Evolutionary conservation across 2,888 invertebrate species (phyloP).

Genomic region (Orthosia cruda): DNA sequence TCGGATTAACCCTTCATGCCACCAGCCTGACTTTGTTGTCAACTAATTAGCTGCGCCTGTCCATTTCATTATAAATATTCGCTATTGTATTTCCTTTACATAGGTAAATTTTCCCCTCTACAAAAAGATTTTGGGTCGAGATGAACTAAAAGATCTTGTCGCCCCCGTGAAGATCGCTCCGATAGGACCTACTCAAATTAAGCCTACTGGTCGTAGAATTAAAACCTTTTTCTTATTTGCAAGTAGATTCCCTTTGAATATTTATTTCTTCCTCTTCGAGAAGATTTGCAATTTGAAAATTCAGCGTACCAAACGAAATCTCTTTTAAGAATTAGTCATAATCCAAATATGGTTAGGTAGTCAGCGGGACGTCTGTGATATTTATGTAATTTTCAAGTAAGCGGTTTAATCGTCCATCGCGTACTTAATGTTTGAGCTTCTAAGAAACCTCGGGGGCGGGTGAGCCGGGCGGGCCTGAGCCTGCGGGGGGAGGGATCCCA

Average conservation of each 20-base stretch:
- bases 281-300: conserved; percentile 66
- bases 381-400: conserved; percentile 84
- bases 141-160: conserved; percentile 60
- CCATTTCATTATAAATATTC: conserved; percentile 54
- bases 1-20: conserved; percentile 78
- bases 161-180: conserved; percentile 56
- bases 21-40: conserved; percentile 70
- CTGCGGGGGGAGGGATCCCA: conserved; percentile 65
- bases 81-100: conserved; percentile 57
- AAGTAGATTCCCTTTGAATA: conserved; percentile 56
- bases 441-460: conserved; percentile 73
- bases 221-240: conserved; percentile 64
- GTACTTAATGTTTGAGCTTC: conserved; percentile 83
- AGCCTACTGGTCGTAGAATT: conserved; percentile 64
- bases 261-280: conserved; percentile 56
- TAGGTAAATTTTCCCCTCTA: conserved; percentile 31
- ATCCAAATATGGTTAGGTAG: conserved; percentile 77
- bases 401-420: conserved; percentile 85
- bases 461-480: conserved; percentile 46
- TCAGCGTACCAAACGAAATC: conserved; percentile 72
- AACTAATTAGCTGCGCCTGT: conserved; percentile 70
- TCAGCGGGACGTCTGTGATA: conserved; percentile 77
- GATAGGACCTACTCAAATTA: conserved; percentile 68
- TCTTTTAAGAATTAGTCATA: conserved; percentile 77
- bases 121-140: conserved; percentile 54